Evolutionary conservation across 1,140 invertebrate genomes (phyloP).

Genomic region (Phymastichus coffea): DNA sequence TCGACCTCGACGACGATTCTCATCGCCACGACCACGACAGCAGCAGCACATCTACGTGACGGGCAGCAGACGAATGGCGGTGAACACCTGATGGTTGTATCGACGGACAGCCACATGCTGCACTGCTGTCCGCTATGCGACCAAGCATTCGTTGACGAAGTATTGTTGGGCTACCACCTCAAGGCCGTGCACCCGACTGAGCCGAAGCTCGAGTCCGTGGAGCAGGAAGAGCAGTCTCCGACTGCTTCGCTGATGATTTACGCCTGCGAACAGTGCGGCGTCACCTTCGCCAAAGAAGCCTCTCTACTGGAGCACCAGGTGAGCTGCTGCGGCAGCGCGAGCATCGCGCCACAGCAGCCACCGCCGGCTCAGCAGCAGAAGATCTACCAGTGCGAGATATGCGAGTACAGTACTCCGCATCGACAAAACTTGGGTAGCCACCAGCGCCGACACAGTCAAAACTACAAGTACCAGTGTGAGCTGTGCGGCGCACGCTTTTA

Average conservation of each 20-base stretch:
- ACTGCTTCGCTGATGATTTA: constrained; percentile 27
- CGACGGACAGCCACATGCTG: constrained; percentile 15
- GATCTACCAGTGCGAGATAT: constrained; percentile 44
- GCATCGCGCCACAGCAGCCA: neutral
- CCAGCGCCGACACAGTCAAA: constrained; percentile 46
- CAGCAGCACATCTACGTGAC: constrained; percentile 30
- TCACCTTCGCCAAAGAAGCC: constrained; percentile 37
- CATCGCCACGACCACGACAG: constrained; percentile 33
- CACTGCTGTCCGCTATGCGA: constrained; percentile 48
- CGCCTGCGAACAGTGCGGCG: constrained; percentile 49
- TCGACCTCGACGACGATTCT: constrained; percentile 37
- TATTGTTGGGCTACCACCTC: constrained; percentile 40
- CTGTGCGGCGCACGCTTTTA: constrained; percentile 63
- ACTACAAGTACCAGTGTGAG: constrained; percentile 64
- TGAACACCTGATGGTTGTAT: constrained; percentile 28
- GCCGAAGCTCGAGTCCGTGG: neutral
- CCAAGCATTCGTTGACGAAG: constrained; percentile 49
- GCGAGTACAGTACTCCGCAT: constrained; percentile 44
- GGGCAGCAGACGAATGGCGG: constrained; percentile 31
- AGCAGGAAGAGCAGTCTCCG: constrained; percentile 3
- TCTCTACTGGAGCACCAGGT: constrained; percentile 31
- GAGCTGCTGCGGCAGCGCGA: neutral
- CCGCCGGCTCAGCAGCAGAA: constrained; percentile 19
- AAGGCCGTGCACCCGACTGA: constrained; percentile 24
- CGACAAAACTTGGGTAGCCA: constrained; percentile 46